Evolutionary conservation across 1,140 invertebrate genomes (phyloP).

Genomic region (Drosophila seguyi): DNA sequence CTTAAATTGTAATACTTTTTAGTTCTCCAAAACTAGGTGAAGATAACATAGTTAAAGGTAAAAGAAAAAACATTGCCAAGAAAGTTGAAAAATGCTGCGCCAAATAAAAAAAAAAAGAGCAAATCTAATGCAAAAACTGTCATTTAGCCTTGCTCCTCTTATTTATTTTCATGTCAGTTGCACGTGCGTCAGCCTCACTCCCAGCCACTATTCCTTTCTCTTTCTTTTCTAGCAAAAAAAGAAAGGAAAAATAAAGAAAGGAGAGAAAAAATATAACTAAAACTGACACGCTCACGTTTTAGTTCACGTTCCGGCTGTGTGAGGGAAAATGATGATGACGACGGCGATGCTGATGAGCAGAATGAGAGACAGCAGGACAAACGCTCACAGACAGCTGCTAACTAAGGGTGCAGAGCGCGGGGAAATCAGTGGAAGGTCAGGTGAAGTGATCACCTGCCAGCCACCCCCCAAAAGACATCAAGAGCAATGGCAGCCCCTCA

Average conservation of each 20-base stretch:
- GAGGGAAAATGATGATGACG: constrained; percentile 40
- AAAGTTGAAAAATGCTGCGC: constrained; percentile 11
- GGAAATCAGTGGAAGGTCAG: constrained; percentile 34
- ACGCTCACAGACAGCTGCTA: constrained; percentile 38
- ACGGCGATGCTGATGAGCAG: constrained; percentile 43
- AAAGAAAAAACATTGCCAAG: background rate
- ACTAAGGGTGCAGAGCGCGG: constrained; percentile 4
- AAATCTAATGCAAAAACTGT: constrained; percentile 82
- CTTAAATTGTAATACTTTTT: background rate
- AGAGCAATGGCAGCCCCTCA: background rate
- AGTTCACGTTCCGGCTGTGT: constrained; percentile 46
- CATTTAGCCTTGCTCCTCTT: constrained; percentile 73
- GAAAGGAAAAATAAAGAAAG: background rate
- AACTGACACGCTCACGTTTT: constrained; percentile 71
- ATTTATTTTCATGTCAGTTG: constrained; percentile 79
- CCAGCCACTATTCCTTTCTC: constrained; percentile 20
- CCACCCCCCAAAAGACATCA: background rate
- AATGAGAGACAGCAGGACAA: constrained; percentile 33
- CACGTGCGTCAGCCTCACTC: constrained; percentile 59
- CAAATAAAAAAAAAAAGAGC: constrained; percentile 21
- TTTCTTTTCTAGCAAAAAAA: constrained; percentile 1
- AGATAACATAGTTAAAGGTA: background rate
- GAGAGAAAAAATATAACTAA: constrained; percentile 14
- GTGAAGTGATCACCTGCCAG: constrained; percentile 39
- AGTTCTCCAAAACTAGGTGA: background rate